Base-by-base conservation (phyloP, 1,140 invertebrate species). In the Drosophila trapezifrons region DNA sequence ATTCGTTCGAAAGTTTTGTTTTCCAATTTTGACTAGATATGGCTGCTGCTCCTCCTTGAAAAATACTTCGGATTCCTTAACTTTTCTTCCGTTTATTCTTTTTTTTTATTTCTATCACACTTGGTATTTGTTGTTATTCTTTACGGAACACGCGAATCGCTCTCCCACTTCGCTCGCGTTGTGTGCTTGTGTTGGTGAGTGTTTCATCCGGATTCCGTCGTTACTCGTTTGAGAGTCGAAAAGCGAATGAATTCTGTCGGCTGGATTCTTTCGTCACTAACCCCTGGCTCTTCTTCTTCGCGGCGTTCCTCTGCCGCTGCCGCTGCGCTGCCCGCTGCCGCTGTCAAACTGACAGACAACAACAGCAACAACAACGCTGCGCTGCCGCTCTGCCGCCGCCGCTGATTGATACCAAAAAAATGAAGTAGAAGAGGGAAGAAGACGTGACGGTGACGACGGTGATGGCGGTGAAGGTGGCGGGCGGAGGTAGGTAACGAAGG, bases 141-240 rank as follows among this genome's bases (percentile, higher is more conserved):
- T 37, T 51, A 29, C 73, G 63, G 72, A 67, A 76, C 74, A 75
- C 72, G 74, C 74, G 74, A 45, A 32, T 54, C 60, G 62, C 56
- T 69, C 55, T 47, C 70, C 32, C 66, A 70, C 66, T 71, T 71
- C 60, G 40, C 38, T 56, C 72, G 72, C 71, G 47, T 25, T 64
- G 27, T 79, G 40, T 66, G 57, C 17, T 37, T 29, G 71, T 65
- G 43, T 52, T 20, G 51, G 56, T 55, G 27, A 47, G 38, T 71
- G 56, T 62, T 76, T 83, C 84, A 80, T 84, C 78, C 86, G 85
- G 86, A 90, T 80, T 81, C 90, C 82, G 90, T 91, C 90, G 90
- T 91, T 91, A 84, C 80, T 80, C 82, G 89, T 83, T 86, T 82
- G 80, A 91, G 85, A 90, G 90, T 85, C 90, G 75, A 89, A 86